Conservation (phyloP, 2,888 invertebrate species). For the Hanleya hanleyi region DNA sequence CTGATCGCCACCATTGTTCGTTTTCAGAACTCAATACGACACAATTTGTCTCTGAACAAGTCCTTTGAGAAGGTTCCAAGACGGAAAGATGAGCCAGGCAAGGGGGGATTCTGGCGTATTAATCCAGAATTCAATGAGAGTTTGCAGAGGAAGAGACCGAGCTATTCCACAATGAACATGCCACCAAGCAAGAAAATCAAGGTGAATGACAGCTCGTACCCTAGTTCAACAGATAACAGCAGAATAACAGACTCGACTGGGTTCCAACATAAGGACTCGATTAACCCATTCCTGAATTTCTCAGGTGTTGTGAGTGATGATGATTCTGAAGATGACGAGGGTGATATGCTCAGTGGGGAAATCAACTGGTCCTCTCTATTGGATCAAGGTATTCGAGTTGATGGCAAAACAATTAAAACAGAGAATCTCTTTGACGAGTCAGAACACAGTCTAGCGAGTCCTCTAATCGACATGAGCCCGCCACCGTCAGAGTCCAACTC, state of each 20-base stretch:
- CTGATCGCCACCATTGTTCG: too few species aligned
- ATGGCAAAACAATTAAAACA: constrained; percentile 66
- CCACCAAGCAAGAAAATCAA: constrained; percentile 43
- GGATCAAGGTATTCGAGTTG: constrained; percentile 70
- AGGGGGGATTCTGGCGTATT: constrained; percentile 95
- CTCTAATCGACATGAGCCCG: constrained; percentile 65
- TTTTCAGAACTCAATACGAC: constrained; percentile 93
- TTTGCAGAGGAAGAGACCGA: constrained; percentile 78
- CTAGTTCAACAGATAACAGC: too few species aligned
- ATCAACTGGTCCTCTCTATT: constrained; percentile 71
- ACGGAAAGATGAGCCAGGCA: constrained; percentile 81
- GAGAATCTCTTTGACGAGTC: constrained; percentile 64
- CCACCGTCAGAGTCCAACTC: constrained; percentile 65
- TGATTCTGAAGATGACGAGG: too few species aligned
- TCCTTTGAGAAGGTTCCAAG: constrained; percentile 89
- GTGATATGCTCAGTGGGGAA: constrained; percentile 56
- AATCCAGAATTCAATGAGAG: constrained; percentile 78
- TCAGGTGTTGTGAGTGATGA: constrained; percentile 12
- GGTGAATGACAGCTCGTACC: constrained; percentile 47
- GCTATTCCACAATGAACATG: neutral
- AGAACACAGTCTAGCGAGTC: constrained; percentile 50
- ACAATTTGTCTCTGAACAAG: constrained; percentile 93
- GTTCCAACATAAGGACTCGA: neutral
- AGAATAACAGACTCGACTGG: too few species aligned
- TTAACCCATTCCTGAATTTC: constrained; percentile 1